Evolutionary conservation across 2,888 invertebrate species (phyloP).

Genomic region (Nowickia ferox): DNA sequence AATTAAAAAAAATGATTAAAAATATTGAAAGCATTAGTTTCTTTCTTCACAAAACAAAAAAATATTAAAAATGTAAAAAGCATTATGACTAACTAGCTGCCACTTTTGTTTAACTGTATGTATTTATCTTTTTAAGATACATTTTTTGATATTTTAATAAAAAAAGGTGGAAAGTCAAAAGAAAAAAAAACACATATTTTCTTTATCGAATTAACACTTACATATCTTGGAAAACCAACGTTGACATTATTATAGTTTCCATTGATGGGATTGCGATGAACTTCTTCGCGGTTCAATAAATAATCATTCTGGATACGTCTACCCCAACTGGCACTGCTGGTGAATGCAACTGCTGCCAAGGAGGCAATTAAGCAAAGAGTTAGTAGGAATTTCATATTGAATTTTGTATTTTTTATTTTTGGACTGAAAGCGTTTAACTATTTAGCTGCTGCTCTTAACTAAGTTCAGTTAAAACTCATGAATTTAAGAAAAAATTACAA

Average conservation of each 20-base stretch:
- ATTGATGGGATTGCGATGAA: conserved; percentile 51
- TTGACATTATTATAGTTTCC: conserved; percentile 57
- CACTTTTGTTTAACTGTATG: too few species aligned
- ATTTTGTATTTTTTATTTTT: not conserved
- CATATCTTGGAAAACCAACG: conserved; percentile 68
- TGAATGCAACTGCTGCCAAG: conserved; percentile 59
- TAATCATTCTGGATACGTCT: conserved; percentile 42
- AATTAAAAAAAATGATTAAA: too few species aligned
- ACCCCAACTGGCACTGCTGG: conserved; percentile 68
- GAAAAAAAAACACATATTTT: too few species aligned
- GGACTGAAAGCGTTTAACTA: too few species aligned
- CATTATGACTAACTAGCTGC: too few species aligned
- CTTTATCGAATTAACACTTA: conserved; percentile 53
- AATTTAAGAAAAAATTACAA: not conserved
- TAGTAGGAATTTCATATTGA: conserved; percentile 68
- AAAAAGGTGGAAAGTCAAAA: too few species aligned
- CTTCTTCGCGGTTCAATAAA: conserved; percentile 63
- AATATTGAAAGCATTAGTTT: too few species aligned
- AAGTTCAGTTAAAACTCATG: not conserved
- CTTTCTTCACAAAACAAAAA: too few species aligned
- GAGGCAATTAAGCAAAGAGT: conserved; percentile 61
- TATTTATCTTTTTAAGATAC: too few species aligned
- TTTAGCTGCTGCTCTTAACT: too few species aligned
- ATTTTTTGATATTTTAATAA: too few species aligned
- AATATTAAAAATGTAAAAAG: too few species aligned